These are phyloP conservation scores for Atta cephalotes DNA, from an alignment of 1,140 invertebrate genomes.

Conservation along the genomic window DNA sequence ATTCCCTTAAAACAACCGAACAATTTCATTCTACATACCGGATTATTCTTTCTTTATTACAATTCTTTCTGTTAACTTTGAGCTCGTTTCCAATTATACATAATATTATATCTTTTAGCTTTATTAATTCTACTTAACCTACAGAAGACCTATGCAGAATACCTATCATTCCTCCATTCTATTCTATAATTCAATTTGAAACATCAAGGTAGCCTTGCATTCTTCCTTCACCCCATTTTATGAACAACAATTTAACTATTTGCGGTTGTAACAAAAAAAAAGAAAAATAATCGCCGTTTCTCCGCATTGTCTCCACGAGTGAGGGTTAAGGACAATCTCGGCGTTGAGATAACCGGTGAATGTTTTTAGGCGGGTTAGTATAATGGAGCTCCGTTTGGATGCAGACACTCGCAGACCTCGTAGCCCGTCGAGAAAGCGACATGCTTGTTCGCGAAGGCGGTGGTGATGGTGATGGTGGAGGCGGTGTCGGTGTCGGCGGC, in stretches of 20 bases:
- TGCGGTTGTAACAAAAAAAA: not conserved
- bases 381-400: conserved; percentile 19
- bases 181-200: not conserved
- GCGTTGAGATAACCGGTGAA: not conserved
- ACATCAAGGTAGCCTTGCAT: not conserved
- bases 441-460: conserved; percentile 61
- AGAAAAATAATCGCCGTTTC: not conserved
- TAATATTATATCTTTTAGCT: not conserved
- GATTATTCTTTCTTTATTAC: conserved; percentile 10
- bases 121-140: not conserved
- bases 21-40: not conserved
- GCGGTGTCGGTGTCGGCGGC: conserved; percentile 15
- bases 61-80: conserved; percentile 18
- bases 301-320: not conserved
- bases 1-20: not conserved
- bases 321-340: conserved; percentile 24
- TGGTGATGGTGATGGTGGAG: not conserved
- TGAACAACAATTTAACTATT: not conserved
- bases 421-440: conserved; percentile 75
- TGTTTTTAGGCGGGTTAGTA: conserved; percentile 76
- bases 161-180: not conserved
- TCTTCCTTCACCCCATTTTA: not conserved
- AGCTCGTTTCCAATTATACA: conserved; percentile 17
- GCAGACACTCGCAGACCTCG: conserved; percentile 42
- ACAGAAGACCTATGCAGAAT: not conserved